Evolutionary conservation across 2,888 invertebrate genomes (phyloP), one percentile per base, ranked within the genome.

Genomic region (Lamellibrachia satsuma): DNA sequence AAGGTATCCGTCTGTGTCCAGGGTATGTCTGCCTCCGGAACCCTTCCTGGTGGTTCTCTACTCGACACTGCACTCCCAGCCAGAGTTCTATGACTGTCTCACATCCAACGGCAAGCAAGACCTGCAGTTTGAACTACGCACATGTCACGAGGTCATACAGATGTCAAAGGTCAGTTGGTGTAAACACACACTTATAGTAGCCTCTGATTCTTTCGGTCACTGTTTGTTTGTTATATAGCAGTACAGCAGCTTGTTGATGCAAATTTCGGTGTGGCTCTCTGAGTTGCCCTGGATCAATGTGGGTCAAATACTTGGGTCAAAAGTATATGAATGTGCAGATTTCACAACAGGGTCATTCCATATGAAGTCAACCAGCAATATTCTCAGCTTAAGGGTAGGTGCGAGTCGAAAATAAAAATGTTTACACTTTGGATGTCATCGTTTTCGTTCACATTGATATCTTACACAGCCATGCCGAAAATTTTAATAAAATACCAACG

Each of bases 1-100:
- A 39, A 39, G 39, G 39, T 39, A 1, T 39, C 39, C 39, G 39
- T 39, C 39, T 39, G 93, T 39, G 95, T 95, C 51, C 94, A 96
- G 96, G 94, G 95, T 96, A 7, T 96, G 96, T 94, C 92, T 93
- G 27, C 95, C 96, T 6, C 96, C 96, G n/a, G 95, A 96, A 91
- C 94, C 95, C 11, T 96, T 96, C 93, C 94, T 96, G 39, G 93
- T 96, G 57, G 95, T 96, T 92, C 94, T 96, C 55, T 96, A 96
- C 93, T 95, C 95, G 91, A 94, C 95, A 7, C 94, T 95, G 75
- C 96, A 95, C 92, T 95, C 96, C 8, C 94, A 95, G 92, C 96
- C 96, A 11, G 95, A 96, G 94, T 96, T 96, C 94, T 96, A 96
- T 93, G 96, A 96, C 92, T 95, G 95, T 92, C 75, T 92, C 55